Base-by-base conservation (phyloP, 23 tunicate species). In the Oikopleura albicans region DNA sequence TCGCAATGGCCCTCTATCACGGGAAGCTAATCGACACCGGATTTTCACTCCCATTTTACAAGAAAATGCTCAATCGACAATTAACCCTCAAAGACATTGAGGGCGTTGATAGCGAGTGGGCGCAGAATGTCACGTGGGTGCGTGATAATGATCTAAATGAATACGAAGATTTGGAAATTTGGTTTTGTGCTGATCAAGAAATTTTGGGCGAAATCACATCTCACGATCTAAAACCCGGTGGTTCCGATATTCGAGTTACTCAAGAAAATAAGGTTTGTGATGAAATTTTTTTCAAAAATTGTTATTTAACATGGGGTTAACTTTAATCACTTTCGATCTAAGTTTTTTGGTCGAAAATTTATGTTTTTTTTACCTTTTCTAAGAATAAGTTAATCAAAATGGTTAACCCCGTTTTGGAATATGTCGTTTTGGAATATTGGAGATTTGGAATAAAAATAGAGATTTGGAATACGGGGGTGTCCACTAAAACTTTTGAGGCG, bases 1-100 rank as follows among this genome's bases (percentile, higher is more conserved):
- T 89, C 83, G 85, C 36, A 0, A 86, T 91, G 99, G 99, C 99
- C 2, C 91, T 95, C 39, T 95, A 89, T 59, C 99, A 95, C 40
- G 96, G 91, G 36, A 95, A 95, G 86, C 91, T 95, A 75, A 95
- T 95, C 40, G 99, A 95, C 89, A 95, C 99, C 38, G 96, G 99
- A 8, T 95, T 95, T 85, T 95, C 99, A 40, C 91, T 95, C 0
- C 99, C 99, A 4, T 95, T 95, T 85, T 95, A 95, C 84, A 95
- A 95, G 79, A 86, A 95, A 56, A 95, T 95, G 99, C 86, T 95
- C 76, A 88, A 84, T 39, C 40, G 99, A 27, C 89, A 91, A 76
- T 84, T 95, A 33, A 91, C 91, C n/a, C 87, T 95, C 84, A 95
- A 91, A 87, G 99, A 95, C 84, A 95, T 95, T 83, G 96, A 95